Evolutionary conservation across 2,888 invertebrate species (phyloP).

Genomic region (Pristionchus fissidentatus): DNA sequence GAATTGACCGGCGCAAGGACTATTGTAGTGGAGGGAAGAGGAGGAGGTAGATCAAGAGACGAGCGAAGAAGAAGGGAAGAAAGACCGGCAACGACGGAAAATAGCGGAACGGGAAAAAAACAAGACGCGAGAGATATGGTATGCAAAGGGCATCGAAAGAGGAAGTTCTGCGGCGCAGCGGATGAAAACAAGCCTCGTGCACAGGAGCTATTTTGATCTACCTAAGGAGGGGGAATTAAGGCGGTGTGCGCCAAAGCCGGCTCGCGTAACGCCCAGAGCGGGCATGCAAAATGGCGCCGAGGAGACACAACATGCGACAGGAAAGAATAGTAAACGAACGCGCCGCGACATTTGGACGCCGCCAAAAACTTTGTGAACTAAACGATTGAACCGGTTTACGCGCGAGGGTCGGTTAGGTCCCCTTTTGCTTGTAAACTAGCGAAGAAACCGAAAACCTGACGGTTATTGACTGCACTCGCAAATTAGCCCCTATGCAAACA

Average conservation of each 20-base stretch:
- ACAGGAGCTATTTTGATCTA: conserved; percentile 27
- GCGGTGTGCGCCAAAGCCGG: not conserved
- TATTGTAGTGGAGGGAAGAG: conserved; percentile 5
- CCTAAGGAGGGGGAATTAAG: not conserved
- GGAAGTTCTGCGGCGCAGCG: not conserved
- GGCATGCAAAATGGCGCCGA: not conserved
- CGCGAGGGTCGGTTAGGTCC: too few relatives aligned
- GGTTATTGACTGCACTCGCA: too few relatives aligned
- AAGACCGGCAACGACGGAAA: not conserved
- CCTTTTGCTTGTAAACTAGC: too few relatives aligned
- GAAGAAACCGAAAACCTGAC: too few relatives aligned
- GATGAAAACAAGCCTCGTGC: not conserved
- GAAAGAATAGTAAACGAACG: not conserved
- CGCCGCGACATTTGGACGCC: conserved; percentile 1
- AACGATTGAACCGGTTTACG: conserved; percentile 6
- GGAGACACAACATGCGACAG: too few relatives aligned
- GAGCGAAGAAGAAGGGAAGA: not conserved
- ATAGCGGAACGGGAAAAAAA: conserved; percentile 8
- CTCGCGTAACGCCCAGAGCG: not conserved
- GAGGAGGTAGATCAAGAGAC: not conserved
- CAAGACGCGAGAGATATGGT: not conserved
- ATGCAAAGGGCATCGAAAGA: not conserved
- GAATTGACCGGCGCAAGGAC: conserved; percentile 17
- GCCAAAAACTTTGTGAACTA: not conserved
- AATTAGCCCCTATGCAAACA: too few relatives aligned